phyloP scores from a whole-genome alignment of 2,888 invertebrate genomes.

The Ferdinandea cuprea region DNA sequence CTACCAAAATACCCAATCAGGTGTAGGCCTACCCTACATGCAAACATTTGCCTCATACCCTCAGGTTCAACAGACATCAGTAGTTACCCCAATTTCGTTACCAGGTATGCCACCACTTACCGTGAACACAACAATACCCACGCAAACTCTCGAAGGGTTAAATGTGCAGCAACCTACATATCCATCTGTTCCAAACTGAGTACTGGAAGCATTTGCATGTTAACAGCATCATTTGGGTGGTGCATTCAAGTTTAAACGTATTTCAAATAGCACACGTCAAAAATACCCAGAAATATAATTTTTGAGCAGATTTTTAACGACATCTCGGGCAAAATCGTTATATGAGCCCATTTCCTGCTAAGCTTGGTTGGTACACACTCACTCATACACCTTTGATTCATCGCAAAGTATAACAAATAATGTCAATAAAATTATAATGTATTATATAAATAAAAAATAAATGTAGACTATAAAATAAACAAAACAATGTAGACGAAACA shows the following conservation, averaged over 20 bases:
- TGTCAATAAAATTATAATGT: slow-evolving; percentile 54
- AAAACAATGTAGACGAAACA: slow-evolving; percentile 30
- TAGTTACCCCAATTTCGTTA: slow-evolving; percentile 88
- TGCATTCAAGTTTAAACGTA: slow-evolving; percentile 40
- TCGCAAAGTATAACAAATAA: slow-evolving; percentile 54
- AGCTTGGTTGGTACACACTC: slow-evolving; percentile 39
- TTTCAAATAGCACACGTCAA: slow-evolving; percentile 29
- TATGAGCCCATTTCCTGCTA: slow-evolving; percentile 29
- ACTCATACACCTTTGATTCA: slow-evolving; percentile 44
- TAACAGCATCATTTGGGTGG: slow-evolving; percentile 32
- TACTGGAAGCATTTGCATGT: slow-evolving; percentile 14
- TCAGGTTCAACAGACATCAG: slow-evolving; percentile 83
- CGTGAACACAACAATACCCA: slow-evolving; percentile 86
- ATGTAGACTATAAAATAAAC: slow-evolving; percentile 52
- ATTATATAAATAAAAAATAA: slow-evolving; percentile 39
- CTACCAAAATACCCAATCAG: slow-evolving; percentile 73
- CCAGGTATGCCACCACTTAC: slow-evolving; percentile 92
- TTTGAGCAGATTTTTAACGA: slow-evolving; percentile 20
- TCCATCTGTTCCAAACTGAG: slow-evolving; percentile 62
- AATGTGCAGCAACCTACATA: slow-evolving; percentile 52
- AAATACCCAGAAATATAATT: slow-evolving; percentile 34
- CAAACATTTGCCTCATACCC: slow-evolving; percentile 82
- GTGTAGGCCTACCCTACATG: slow-evolving; percentile 76
- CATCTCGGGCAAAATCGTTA: slow-evolving; percentile 18
- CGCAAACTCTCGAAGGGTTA: slow-evolving; percentile 65